Base-by-base conservation (phyloP, 2,888 invertebrate genomes). In the Hypercompe scribonia region DNA sequence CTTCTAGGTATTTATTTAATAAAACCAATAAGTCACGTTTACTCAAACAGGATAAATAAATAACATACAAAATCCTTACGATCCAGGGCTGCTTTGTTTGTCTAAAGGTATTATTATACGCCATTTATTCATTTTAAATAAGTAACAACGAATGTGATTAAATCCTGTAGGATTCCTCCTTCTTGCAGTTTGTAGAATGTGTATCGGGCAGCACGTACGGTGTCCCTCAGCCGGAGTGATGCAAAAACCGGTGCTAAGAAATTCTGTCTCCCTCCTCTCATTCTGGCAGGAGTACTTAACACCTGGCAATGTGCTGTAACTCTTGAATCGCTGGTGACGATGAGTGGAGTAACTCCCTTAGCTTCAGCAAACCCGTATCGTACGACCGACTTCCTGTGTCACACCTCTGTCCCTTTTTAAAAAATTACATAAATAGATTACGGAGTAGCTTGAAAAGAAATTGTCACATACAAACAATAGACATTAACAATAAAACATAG, bases 21-120 rank as follows among this genome's bases (percentile, higher is more conserved):
- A 31, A 61, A 61, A 28, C 61, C 61, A 61, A 24, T 54, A 54
- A 54, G 61, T 31, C 61, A 31, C 61, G 61, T 61, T 61, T 61
- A 31, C 31, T 31, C 58, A 61, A 61, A 61, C 61, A 31, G 61
- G 61, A 31, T 18, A 61, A 61, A 61, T 31, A 31, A 61, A 31
- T 31, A 31, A 31, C 1, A 3, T 15, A 61, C 31, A 31, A 18
- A 61, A 18, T 7, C 18, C 31, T 7, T 18, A 31, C 18, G 8
- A 61, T 31, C 31, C 18, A 61, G 31, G 24, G 7, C 21, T 5
- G 46, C 0, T 15, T 28, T 11, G 28, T 13, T 15, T 58, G n/a
- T n/a, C n/a, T n/a, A n/a, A n/a, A n/a, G n/a, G n/a, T n/a, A n/a
- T n/a, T n/a, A n/a, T n/a, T n/a, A n/a, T n/a, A n/a, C n/a, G n/a